Conservation (phyloP, 2,113 vertebrate genomes). For the Apus apus region DNA sequence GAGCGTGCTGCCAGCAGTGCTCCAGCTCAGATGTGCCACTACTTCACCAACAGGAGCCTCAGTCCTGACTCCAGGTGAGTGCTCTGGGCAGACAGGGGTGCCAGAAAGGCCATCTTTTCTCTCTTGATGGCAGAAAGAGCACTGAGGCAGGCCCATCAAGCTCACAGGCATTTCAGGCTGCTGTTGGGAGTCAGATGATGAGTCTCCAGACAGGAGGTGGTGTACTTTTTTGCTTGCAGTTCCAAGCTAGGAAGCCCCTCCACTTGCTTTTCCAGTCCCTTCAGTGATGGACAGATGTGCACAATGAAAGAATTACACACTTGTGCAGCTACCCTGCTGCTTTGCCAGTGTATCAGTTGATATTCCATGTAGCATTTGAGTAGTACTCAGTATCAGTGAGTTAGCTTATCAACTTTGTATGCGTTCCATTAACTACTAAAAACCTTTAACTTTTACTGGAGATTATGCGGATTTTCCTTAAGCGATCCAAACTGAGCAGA, state of each 20-base stretch:
- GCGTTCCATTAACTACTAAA: not conserved
- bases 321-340: not conserved
- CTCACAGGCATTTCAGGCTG: not conserved
- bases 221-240: not conserved
- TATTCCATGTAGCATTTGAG: not conserved
- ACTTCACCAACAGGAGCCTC: not conserved
- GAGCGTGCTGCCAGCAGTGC: not conserved
- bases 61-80: not conserved
- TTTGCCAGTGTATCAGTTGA: not conserved
- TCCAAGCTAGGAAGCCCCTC: not conserved
- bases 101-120: not conserved
- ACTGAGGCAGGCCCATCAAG: not conserved
- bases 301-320: accelerated
- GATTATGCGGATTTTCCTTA: not conserved
- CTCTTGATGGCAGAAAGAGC: not conserved
- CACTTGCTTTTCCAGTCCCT: not conserved
- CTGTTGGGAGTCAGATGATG: not conserved
- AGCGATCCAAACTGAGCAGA: not conserved
- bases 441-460: not conserved
- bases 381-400: not conserved
- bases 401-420: not conserved
- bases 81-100: not conserved
- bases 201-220: not conserved
- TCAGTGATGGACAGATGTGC: not conserved
- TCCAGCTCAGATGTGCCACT: not conserved